Percentiles rank a stretch among this genome's conserved stretches.
Evolutionary conservation across 2,888 invertebrate species (phyloP).

Genomic region (Hedya salicella): DNA sequence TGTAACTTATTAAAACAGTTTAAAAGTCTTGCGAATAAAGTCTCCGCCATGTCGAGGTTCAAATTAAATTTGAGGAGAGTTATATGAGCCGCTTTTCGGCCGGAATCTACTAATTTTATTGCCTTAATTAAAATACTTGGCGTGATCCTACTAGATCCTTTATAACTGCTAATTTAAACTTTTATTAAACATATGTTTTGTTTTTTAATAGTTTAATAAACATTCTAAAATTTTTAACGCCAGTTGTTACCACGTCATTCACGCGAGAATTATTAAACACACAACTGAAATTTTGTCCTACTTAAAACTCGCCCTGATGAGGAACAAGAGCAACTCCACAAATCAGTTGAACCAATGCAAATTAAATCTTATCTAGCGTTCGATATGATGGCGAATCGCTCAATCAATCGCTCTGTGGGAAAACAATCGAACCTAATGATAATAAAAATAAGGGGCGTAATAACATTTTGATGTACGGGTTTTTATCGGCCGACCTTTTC

Average conservation of each 20-base stretch:
- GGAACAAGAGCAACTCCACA: neutral
- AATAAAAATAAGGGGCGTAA: constrained; percentile 28
- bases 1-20: constrained; percentile 25
- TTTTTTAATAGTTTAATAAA: too few species aligned
- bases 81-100: constrained; percentile 31
- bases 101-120: constrained; percentile 37
- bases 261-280: neutral
- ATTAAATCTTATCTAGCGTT: neutral
- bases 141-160: constrained; percentile 15
- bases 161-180: neutral
- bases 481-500: constrained; percentile 27
- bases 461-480: constrained; percentile 33
- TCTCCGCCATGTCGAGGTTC: constrained; percentile 26
- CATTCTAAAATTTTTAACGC: too few species aligned
- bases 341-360: neutral
- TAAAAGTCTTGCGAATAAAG: constrained; percentile 27
- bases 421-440: constrained; percentile 29
- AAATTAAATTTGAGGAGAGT: constrained; percentile 41
- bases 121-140: constrained; percentile 38
- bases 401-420: neutral
- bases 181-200: neutral
- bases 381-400: neutral
- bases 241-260: neutral
- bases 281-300: neutral
- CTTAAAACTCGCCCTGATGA: too few species aligned